Evolutionary conservation across 2,797 vertebrate genomes (phyloP).

Genomic region (Cygnus olor): DNA sequence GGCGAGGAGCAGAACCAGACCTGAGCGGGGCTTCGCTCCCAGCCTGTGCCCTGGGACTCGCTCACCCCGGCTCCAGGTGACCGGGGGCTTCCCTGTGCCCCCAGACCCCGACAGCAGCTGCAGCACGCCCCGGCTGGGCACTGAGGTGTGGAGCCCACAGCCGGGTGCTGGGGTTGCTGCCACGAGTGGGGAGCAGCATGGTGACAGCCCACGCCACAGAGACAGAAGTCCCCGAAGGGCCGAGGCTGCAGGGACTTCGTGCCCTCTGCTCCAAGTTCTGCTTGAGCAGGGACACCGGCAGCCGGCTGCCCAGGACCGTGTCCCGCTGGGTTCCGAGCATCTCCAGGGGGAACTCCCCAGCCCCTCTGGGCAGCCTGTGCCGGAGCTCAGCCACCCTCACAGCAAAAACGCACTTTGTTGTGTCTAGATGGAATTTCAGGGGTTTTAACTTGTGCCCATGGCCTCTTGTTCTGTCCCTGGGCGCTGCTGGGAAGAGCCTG

Average conservation of each 20-base stretch:
- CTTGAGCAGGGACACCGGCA: no score
- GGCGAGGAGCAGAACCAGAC: neutral
- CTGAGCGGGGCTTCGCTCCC: neutral
- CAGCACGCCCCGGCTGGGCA: neutral
- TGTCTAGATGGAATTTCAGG: neutral
- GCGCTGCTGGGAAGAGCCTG: neutral
- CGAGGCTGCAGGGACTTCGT: no score
- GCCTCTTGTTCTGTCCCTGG: neutral
- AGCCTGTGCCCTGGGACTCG: neutral
- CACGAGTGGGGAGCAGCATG: neutral
- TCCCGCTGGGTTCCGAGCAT: no score
- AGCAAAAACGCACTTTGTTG: no score
- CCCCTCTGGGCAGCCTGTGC: no score
- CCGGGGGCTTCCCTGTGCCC: neutral
- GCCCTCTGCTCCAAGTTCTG: no score
- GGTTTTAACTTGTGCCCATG: fast-evolving
- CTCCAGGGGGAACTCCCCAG: no score
- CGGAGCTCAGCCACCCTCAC: no score
- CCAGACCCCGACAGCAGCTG: neutral
- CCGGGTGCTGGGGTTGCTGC: neutral
- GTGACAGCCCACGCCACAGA: no score
- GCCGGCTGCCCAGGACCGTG: no score
- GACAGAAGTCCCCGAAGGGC: no score
- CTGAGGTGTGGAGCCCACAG: neutral
- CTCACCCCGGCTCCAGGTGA: neutral